Conservation (phyloP, 2,888 invertebrate genomes). For the Pseudococcus longispinus region DNA sequence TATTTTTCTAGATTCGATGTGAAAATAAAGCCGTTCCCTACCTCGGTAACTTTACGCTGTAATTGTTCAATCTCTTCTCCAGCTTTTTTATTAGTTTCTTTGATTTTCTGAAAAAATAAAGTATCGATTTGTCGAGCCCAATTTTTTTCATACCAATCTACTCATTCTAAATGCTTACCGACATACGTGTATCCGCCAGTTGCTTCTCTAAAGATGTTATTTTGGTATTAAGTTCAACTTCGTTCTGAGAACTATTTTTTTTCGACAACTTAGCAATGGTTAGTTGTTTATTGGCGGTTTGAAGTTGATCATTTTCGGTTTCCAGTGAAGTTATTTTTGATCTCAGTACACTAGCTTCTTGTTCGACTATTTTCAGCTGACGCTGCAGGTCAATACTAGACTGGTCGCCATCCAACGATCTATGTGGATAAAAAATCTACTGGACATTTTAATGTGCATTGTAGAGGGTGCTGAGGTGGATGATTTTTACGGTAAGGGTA, state of each 20-base stretch:
- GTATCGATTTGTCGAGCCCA: not conserved
- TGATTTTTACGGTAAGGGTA: not conserved
- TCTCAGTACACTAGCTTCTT: slow-evolving; percentile 75
- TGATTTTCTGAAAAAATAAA: slow-evolving; percentile 29
- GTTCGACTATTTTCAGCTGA: slow-evolving; percentile 79
- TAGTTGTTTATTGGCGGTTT: slow-evolving; percentile 76
- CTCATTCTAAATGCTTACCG: not conserved
- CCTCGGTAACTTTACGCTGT: slow-evolving; percentile 62
- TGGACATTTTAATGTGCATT: slow-evolving; percentile 51
- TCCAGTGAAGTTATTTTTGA: slow-evolving; percentile 74
- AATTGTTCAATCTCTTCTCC: slow-evolving; percentile 64
- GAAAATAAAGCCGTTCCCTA: slow-evolving; percentile 37
- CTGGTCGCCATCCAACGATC: slow-evolving; percentile 71
- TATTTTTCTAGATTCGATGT: not conserved
- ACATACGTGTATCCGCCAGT: slow-evolving; percentile 66
- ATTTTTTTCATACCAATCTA: not conserved
- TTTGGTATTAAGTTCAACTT: slow-evolving; percentile 70
- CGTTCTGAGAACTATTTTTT: slow-evolving; percentile 65
- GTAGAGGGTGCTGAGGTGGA: slow-evolving; percentile 16
- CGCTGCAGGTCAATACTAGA: slow-evolving; percentile 74
- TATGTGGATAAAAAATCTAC: slow-evolving; percentile 61
- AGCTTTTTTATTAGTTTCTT: slow-evolving; percentile 64
- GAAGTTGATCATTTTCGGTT: slow-evolving; percentile 77
- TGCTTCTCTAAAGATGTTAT: slow-evolving; percentile 71
- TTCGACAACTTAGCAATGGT: slow-evolving; percentile 69